Conservation (phyloP, 1,140 invertebrate species). For the Caerostris darwini region DNA sequence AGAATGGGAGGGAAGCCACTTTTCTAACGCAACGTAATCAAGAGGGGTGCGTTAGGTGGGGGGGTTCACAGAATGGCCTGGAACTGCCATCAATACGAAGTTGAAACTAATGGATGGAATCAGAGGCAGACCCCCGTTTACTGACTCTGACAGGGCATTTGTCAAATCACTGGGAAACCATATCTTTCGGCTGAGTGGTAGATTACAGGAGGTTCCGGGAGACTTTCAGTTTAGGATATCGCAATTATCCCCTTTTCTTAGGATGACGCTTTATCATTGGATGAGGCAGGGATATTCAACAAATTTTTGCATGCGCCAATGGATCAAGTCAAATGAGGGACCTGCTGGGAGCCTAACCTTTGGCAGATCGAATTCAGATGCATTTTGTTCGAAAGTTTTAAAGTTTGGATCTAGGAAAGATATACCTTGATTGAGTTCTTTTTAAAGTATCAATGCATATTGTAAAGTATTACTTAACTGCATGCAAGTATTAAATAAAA, state of each 20-base stretch:
- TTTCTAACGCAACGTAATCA: slow-evolving; percentile 46
- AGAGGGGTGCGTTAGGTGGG: slow-evolving; percentile 16
- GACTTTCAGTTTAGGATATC: slow-evolving; percentile 69
- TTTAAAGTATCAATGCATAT: too few relatives aligned
- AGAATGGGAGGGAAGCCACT: background rate
- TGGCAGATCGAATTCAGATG: too few relatives aligned
- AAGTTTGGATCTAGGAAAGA: too few relatives aligned
- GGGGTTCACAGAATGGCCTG: slow-evolving; percentile 58
- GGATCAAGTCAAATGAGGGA: slow-evolving; percentile 63
- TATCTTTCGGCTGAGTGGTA: slow-evolving; percentile 62
- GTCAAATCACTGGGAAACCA: slow-evolving; percentile 73
- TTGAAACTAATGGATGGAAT: slow-evolving; percentile 76
- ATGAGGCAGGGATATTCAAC: background rate
- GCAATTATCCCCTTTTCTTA: slow-evolving; percentile 76
- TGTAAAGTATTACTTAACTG: too few relatives aligned
- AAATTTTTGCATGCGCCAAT: slow-evolving; percentile 22
- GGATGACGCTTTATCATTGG: slow-evolving; percentile 56
- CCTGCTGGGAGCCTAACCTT: background rate
- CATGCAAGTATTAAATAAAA: too few relatives aligned
- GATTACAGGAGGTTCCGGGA: slow-evolving; percentile 45
- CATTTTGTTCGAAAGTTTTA: too few relatives aligned
- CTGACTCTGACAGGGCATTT: slow-evolving; percentile 75
- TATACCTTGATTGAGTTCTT: too few relatives aligned
- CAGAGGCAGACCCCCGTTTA: slow-evolving; percentile 66
- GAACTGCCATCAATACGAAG: slow-evolving; percentile 72